Evolutionary conservation across 2,113 vertebrate genomes (phyloP), one percentile per base, ranked within the genome.

Genomic region (Glaucidium brasilianum): DNA sequence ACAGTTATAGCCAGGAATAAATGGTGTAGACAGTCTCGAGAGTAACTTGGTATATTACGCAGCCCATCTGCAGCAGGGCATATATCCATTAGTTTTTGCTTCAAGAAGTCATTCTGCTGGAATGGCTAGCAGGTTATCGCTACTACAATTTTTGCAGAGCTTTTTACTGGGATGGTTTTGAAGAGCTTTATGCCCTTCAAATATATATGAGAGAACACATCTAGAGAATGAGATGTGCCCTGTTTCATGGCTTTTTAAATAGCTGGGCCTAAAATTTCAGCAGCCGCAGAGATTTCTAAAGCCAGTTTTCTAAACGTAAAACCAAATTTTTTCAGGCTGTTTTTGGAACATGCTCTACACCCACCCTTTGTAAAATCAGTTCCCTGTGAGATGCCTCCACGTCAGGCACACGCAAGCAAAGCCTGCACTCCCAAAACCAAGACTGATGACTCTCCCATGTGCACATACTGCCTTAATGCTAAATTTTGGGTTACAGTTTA

Each of bases 121-220:
- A 73, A 74, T 8, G 30, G 50, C 15, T 43, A 67, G 25, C 45
- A 53, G 15, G 29, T 39, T 41, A 37, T 0, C 45, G 68, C 45
- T 29, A 32, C 19, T 41, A n/a, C 17, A 12, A 1, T 22, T 82
- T 77, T 37, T 59, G 41, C 27, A 62, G 37, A 84, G 58, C 2
- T 35, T 95, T 74, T 75, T 39, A 55, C 3, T 78, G 29, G 34
- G 66, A 50, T 75, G n/a, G 37, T 71, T 93, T 82, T 67, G 56
- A 94, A 72, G 29, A 83, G 35, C 37, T 78, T 85, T 45, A 52
- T 0, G 4, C 9, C 29, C 47, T 87, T 67, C 60, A 77, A 62
- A 81, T 14, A 26, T 4, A 32, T 3, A 13, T 0, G 2, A 81
- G 37, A 47, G 45, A 59, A 37, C 2, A 3, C 0, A 50, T 29